Percentiles rank a stretch among this genome's conserved stretches.
phyloP scores from a whole-genome alignment of 1,140 invertebrate genomes.

The Heterodera carotae region DNA sequence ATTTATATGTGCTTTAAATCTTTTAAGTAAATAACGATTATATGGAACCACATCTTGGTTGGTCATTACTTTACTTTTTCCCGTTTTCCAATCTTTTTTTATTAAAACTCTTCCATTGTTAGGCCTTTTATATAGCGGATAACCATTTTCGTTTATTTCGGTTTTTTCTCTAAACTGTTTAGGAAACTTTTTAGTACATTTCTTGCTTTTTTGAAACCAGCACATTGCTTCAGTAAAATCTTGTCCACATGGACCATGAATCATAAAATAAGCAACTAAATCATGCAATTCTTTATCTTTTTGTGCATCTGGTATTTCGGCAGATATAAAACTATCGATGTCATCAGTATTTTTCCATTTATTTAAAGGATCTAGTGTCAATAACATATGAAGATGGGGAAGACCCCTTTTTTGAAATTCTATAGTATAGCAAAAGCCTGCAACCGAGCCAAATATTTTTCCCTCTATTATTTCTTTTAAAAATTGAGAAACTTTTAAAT shows the following conservation, averaged over 20 bases:
- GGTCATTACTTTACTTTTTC: too few relatives aligned
- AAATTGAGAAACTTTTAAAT: slow-evolving; percentile 14
- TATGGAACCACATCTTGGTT: too few relatives aligned
- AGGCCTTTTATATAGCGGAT: too few relatives aligned
- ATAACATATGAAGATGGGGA: slow-evolving; percentile 11
- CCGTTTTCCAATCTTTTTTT: not conserved
- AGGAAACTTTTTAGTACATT: slow-evolving; percentile 6
- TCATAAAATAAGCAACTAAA: not conserved
- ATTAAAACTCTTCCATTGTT: not conserved
- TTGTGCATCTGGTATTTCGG: slow-evolving; percentile 2
- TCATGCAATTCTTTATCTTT: not conserved
- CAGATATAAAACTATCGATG: not conserved
- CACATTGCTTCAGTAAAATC: slow-evolving; percentile 26
- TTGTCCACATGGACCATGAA: not conserved
- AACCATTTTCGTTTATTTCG: too few relatives aligned
- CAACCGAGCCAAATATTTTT: not conserved
- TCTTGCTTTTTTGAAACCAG: not conserved
- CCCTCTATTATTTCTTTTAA: not conserved
- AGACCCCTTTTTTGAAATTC: slow-evolving; percentile 30
- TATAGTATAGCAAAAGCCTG: not conserved
- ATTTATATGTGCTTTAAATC: too few relatives aligned
- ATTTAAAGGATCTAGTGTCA: not conserved
- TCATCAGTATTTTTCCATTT: not conserved
- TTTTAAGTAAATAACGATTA: too few relatives aligned
- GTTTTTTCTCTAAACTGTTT: slow-evolving; percentile 5